A percentile compares a stretch with the other conserved stretches of the same genome.
These are phyloP conservation scores for Mixornis gularis DNA, from an alignment of 2,113 vertebrate species.

Conservation along the genomic window DNA sequence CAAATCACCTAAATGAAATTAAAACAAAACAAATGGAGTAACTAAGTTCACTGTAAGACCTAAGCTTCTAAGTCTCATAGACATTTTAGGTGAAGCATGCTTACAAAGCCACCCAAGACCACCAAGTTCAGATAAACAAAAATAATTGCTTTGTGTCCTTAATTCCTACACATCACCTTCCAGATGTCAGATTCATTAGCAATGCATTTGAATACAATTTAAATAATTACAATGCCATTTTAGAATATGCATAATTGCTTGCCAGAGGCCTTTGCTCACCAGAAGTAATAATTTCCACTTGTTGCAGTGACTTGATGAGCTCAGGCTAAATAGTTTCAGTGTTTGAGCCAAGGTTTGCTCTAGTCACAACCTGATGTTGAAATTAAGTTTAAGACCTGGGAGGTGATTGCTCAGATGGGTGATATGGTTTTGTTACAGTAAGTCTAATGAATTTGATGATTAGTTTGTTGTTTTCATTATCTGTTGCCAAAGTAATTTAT, in stretches of 20 bases:
- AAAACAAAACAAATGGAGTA: not conserved
- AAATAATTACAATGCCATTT: constrained; percentile 35
- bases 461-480: not conserved
- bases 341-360: not conserved
- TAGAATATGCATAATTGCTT: not conserved
- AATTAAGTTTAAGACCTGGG: constrained; percentile 21
- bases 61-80: not conserved
- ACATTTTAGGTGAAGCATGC: not conserved
- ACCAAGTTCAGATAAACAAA: not conserved
- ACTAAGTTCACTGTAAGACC: not conserved
- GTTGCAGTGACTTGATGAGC: not conserved
- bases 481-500: not conserved
- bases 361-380: not conserved
- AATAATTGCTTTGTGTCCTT: not conserved
- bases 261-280: not conserved
- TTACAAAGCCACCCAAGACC: not conserved
- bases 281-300: constrained; percentile 20
- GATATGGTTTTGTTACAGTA: not conserved
- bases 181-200: constrained; percentile 35
- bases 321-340: not conserved
- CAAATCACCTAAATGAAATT: not conserved
- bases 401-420: constrained; percentile 15
- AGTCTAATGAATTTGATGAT: constrained; percentile 36
- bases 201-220: constrained; percentile 21
- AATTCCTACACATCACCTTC: not conserved